phyloP scores from a whole-genome alignment of 1,140 invertebrate genomes.

The Nasonia longicornis region DNA sequence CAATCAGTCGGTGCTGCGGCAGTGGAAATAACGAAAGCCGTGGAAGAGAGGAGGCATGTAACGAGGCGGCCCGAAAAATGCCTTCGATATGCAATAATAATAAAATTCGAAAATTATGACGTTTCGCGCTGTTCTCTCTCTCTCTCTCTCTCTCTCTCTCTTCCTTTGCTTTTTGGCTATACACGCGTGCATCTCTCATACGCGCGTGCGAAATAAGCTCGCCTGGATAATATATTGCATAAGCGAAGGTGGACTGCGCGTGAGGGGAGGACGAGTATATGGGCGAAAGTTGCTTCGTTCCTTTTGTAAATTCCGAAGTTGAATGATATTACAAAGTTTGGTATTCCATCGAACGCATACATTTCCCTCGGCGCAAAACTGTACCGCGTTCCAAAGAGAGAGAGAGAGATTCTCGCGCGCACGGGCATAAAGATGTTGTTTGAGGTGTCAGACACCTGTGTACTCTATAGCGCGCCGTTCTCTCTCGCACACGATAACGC shows the following conservation, averaged over 20 bases:
- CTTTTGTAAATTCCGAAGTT: too few relatives aligned
- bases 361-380: too few relatives aligned
- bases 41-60: neutral
- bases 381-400: neutral
- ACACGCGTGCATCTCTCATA: neutral
- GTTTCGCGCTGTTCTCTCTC: conserved; percentile 15
- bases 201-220: conserved; percentile 39
- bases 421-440: conserved; percentile 61
- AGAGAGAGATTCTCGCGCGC: neutral
- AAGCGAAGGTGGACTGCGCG: conserved; percentile 20
- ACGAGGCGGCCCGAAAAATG: conserved; percentile 22
- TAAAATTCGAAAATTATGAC: conserved; percentile 46
- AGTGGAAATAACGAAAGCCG: neutral
- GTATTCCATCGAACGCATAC: too few relatives aligned
- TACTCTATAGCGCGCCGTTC: conserved; percentile 20
- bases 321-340: too few relatives aligned
- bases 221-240: conserved; percentile 38
- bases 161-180: neutral
- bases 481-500: neutral
- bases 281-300: neutral
- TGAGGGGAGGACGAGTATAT: neutral
- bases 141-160: neutral
- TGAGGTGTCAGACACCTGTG: conserved; percentile 61
- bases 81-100: conserved; percentile 47
- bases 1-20: neutral